Conservation (phyloP, 2,888 invertebrate genomes). For the Leucoma salicis region DNA sequence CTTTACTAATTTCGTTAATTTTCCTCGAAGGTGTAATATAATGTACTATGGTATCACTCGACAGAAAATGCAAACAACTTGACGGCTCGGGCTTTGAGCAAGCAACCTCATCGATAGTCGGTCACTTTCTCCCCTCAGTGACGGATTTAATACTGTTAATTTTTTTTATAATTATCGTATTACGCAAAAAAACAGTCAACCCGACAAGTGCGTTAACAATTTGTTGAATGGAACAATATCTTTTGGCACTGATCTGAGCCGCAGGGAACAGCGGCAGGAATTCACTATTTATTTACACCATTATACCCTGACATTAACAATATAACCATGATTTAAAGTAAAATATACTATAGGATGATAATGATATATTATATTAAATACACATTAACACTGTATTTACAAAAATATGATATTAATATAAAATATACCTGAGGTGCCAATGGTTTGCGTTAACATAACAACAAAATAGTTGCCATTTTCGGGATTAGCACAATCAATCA, state of each 20-base stretch:
- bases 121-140: no score
- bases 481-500: neutral
- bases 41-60: no score
- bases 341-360: constrained; percentile 42
- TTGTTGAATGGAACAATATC: constrained; percentile 23
- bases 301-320: constrained; percentile 52
- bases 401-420: constrained; percentile 55
- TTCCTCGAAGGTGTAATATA: no score
- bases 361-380: constrained; percentile 53
- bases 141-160: no score
- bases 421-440: constrained; percentile 30
- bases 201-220: constrained; percentile 14
- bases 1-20: no score
- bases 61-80: no score
- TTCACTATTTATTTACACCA: constrained; percentile 34
- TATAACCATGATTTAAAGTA: constrained; percentile 48
- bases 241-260: constrained; percentile 35
- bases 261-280: constrained; percentile 17
- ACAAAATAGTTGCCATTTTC: neutral
- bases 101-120: no score
- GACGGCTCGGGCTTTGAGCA: no score
- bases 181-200: constrained; percentile 12
- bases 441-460: constrained; percentile 23
- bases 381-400: constrained; percentile 63
- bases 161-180: neutral